Base-by-base conservation (phyloP, 2,797 vertebrate genomes). In the Lycodopsis pacificus region DNA sequence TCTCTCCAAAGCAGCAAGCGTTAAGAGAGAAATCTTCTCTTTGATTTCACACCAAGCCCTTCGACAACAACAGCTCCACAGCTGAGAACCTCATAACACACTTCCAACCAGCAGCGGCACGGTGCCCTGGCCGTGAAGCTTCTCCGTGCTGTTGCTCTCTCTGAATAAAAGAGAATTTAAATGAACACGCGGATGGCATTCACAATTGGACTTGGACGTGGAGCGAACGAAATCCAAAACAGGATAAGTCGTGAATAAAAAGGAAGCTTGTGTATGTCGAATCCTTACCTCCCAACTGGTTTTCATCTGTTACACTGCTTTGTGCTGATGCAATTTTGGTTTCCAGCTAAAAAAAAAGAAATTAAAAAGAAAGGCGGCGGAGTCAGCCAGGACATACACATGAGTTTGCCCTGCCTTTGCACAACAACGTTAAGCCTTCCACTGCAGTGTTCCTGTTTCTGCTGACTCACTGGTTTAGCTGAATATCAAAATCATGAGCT, bases 91-190 rank as follows among this genome's bases (percentile, higher is more conserved):
- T 76, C 27, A 7, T 56, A 77, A 63, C 76, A 64, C 63, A 85
- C 83, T 87, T 79, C 75, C 82, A 88, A 90, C 79, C 70, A 78
- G 68, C 81, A 79, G 79, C 70, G 5, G 66, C 82, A 59, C 38
- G 61, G 49, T 22, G 76, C 74, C 56, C 63, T 66, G 54, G 61
- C 71, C 79, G 42, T 62, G 70, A 71, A 76, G 71, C n/a, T 72
- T 77, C 58, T 57, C 64, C 49, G 65, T 70, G 84, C 70, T 67
- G 71, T 76, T 82, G 69, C 76, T 83, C 54, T 82, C 64, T 65
- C 27, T 1, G 58, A 79, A 81, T 82, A 73, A 86, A 89, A 91
- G 76, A 86, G 83, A 89, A 87, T 91, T 62, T 71, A 73, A 89
- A 87, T 84, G 70, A 88, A 88, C 38, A 48, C 7, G 69, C 12